Percentiles rank a stretch among this genome's conserved stretches.
These are phyloP conservation scores for Ficedula albicollis DNA, from an alignment of 2,797 vertebrate species.

Conservation along the genomic window DNA sequence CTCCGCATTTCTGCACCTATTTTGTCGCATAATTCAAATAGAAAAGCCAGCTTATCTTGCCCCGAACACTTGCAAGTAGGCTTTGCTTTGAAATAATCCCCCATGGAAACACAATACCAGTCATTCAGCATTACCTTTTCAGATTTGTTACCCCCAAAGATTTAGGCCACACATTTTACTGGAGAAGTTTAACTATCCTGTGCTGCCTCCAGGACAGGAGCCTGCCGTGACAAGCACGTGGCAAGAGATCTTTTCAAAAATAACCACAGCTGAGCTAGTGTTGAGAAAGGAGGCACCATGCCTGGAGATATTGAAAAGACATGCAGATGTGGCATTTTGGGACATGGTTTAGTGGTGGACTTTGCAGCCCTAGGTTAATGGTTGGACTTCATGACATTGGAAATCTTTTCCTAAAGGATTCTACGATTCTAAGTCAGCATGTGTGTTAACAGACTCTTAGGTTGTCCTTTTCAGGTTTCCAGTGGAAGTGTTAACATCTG, in stretches of 20 bases:
- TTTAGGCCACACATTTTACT: background rate
- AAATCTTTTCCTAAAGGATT: background rate
- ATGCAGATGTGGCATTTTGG: background rate
- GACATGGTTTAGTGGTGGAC: background rate
- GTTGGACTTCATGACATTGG: background rate
- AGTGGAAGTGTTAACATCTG: background rate
- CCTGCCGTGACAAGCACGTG: background rate
- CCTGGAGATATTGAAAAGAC: background rate
- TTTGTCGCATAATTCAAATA: background rate
- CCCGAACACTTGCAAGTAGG: background rate
- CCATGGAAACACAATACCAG: background rate
- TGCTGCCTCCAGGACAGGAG: background rate
- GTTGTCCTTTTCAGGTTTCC: background rate
- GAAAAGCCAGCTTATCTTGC: background rate
- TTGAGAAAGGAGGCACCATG: background rate
- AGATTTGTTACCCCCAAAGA: background rate
- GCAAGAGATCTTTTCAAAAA: background rate
- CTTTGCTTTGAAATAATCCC: background rate
- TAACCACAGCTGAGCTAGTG: background rate
- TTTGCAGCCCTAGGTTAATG: background rate
- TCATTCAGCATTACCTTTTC: background rate
- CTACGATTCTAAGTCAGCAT: background rate
- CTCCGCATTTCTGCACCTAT: background rate
- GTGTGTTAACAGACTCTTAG: background rate
- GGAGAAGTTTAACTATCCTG: background rate